Conservation (phyloP, 2,797 vertebrate species). For the Caiman crocodilus region DNA sequence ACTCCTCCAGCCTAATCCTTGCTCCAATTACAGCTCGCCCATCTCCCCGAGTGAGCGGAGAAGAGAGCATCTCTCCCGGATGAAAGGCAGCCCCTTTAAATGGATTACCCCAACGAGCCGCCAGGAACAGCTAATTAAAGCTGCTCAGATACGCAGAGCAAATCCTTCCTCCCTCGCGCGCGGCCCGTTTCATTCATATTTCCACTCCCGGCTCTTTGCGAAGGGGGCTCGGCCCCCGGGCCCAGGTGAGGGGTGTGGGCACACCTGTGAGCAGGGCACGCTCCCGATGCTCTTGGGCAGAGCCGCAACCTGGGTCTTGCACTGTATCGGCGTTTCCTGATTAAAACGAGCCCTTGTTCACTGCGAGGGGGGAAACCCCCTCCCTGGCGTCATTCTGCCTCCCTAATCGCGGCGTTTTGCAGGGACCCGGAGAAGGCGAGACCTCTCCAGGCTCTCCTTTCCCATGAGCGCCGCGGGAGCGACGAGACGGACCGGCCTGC, state of each 20-base stretch:
- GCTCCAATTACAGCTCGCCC: slow-evolving; percentile 23
- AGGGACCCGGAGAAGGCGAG: not conserved
- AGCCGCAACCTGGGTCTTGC: slow-evolving; percentile 54
- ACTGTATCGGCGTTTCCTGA: slow-evolving; percentile 63
- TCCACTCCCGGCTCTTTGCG: slow-evolving; percentile 80
- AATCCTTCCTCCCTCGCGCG: slow-evolving; percentile 69
- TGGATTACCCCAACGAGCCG: slow-evolving; percentile 83
- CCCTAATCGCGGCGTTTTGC: slow-evolving; percentile 45
- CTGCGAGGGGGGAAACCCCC: not conserved
- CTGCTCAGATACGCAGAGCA: slow-evolving; percentile 76
- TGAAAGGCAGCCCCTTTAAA: slow-evolving; percentile 85
- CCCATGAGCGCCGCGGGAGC: rapidly evolving
- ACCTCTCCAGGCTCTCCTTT: slow-evolving; percentile 4
- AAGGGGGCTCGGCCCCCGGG: slow-evolving; percentile 46
- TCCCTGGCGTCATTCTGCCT: slow-evolving; percentile 23
- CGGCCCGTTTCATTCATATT: slow-evolving; percentile 81
- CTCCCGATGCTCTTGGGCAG: slow-evolving; percentile 68
- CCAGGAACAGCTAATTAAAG: slow-evolving; percentile 84
- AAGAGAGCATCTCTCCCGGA: slow-evolving; percentile 78
- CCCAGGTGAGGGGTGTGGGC: slow-evolving; percentile 62
- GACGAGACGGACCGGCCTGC: rapidly evolving
- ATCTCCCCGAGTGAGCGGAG: slow-evolving; percentile 18
- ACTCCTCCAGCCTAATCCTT: not conserved
- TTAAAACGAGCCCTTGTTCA: slow-evolving; percentile 44
- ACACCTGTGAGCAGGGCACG: slow-evolving; percentile 59